A percentile compares a stretch with the other conserved stretches of the same genome.
phyloP scores from a whole-genome alignment of 2,113 vertebrate species.

The Centrocercus urophasianus region DNA sequence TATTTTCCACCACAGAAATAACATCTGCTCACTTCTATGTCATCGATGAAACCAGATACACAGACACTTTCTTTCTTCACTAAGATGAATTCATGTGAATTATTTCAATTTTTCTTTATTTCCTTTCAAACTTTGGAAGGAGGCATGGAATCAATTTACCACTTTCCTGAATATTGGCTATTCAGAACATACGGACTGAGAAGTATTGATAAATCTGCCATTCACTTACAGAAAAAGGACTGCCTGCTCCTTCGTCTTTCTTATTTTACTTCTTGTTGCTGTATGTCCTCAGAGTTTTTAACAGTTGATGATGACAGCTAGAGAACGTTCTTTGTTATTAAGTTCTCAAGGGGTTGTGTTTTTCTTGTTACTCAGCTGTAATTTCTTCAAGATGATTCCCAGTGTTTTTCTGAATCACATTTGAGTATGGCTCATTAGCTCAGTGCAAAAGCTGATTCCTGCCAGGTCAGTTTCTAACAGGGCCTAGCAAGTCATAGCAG shows the following conservation, averaged over 20 bases:
- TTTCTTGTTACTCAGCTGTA: neutral
- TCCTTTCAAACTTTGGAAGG: neutral
- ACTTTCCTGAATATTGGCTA: neutral
- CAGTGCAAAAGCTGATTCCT: constrained; percentile 1
- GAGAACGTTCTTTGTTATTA: fast-evolving
- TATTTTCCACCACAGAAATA: neutral
- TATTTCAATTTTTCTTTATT: neutral
- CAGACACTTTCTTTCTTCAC: neutral
- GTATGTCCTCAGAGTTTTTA: neutral
- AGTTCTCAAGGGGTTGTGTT: neutral
- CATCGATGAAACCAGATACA: neutral
- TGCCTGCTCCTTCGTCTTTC: neutral
- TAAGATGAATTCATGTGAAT: neutral
- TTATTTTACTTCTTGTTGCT: neutral
- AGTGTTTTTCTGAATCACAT: neutral
- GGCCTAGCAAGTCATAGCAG: neutral
- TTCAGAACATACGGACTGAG: neutral
- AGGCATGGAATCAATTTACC: neutral
- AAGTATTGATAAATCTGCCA: neutral
- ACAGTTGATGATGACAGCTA: neutral
- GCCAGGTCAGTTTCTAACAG: neutral
- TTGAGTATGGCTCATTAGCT: neutral
- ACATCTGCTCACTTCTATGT: neutral
- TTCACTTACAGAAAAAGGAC: neutral
- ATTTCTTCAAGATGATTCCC: neutral